These are phyloP conservation scores for Torymus tubicola DNA, from an alignment of 2,888 invertebrate genomes.

Conservation along the genomic window DNA sequence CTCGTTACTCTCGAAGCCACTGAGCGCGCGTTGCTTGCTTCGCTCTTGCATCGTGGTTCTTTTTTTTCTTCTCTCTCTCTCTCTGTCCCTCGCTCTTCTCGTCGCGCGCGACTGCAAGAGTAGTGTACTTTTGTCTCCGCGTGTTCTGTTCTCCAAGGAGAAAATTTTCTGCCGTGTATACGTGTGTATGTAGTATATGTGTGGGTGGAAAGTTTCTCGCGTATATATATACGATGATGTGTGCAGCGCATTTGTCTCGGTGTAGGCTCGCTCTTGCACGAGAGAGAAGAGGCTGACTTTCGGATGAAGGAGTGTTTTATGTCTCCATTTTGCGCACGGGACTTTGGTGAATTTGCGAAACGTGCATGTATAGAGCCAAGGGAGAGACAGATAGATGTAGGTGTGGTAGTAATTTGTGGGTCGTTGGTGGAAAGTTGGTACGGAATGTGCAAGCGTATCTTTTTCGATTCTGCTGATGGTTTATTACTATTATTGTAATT, in stretches of 20 bases:
- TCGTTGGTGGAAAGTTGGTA: too few species aligned
- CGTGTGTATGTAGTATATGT: background rate
- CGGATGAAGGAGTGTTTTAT: background rate
- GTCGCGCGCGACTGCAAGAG: background rate
- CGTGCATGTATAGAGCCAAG: constrained; percentile 5
- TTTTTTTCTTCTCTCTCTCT: too few species aligned
- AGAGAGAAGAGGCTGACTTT: background rate
- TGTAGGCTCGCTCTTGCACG: background rate
- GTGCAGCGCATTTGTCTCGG: too few species aligned
- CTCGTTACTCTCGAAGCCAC: constrained; percentile 69
- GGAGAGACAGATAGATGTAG: too few species aligned
- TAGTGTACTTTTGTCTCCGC: constrained; percentile 6
- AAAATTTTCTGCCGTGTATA: constrained; percentile 4
- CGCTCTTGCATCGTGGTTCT: constrained; percentile 53
- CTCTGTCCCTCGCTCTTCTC: constrained; percentile 7
- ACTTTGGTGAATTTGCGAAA: background rate
- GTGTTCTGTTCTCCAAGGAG: background rate
- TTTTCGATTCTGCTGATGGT: too few species aligned
- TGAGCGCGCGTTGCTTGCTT: constrained; percentile 43
- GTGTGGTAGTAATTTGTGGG: too few species aligned
- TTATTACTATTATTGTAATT: too few species aligned
- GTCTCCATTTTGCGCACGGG: background rate
- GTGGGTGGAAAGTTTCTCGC: constrained; percentile 18
- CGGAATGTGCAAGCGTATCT: too few species aligned
- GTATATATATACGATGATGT: too few species aligned